Evolutionary conservation across 1,140 invertebrate species (phyloP), one percentile per base, ranked within the genome.

Genomic region (Argopecten irradians): DNA sequence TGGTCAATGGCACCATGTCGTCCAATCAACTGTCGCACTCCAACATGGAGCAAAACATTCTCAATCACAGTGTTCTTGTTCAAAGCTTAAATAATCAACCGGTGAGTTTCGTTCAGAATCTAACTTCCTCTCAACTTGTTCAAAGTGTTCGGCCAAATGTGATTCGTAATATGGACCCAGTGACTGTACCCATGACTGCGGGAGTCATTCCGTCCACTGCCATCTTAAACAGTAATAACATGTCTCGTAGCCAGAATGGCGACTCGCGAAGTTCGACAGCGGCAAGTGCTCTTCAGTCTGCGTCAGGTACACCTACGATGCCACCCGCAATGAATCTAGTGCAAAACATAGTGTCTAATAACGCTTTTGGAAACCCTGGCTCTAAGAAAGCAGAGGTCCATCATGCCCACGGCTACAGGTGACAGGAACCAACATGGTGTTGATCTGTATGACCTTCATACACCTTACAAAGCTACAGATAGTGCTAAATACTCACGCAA

Each of bases 31-130:
- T 71, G 8, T 71, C 55, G n/a, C 55, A 71, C 55, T 71, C 55
- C 19, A 71, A 71, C 55, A n/a, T 71, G 55, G 55, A 71, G 55
- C 55, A 71, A 71, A 71, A 71, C 55, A 71, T 71, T 71, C 55
- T 71, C 3, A 71, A 71, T n/a, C 55, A 71, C 55, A 71, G 55
- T 71, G 55, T 71, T 71, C 55, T 71, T 71, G 55, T 71, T 28
- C 55, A 71, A n/a, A 71, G 55, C n/a, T n/a, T 71, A 16, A 71
- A n/a, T n/a, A n/a, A 71, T 28, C 55, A 71, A 71, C 55, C 55
- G 55, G 55, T 71, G 55, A 71, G 55, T 16, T 71, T 71, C n/a
- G 55, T 71, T 71, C 55, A 71, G 28, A 71, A 71, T 11, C n/a
- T 71, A 16, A 71, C 55, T 71, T 16, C 55, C 28, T 71, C 55